These are phyloP conservation scores for Odontesthes bonariensis DNA, from an alignment of 2,113 vertebrate genomes.

Conservation along the genomic window DNA sequence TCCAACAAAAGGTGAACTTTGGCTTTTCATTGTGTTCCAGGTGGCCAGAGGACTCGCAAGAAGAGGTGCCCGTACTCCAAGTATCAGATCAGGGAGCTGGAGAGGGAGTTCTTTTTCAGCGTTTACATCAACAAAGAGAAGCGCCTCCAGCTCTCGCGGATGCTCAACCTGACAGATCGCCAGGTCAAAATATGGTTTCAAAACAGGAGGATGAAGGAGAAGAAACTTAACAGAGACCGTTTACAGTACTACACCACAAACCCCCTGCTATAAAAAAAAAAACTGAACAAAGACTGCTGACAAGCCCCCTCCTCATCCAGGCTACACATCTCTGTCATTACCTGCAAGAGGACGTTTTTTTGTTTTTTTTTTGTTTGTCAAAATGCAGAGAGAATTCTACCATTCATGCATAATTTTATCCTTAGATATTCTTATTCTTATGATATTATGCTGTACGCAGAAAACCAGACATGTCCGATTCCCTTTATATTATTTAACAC, in stretches of 20 bases:
- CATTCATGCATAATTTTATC: slow-evolving; percentile 34
- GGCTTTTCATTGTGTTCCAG: slow-evolving; percentile 81
- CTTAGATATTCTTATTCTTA: slow-evolving; percentile 66
- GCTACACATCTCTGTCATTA: slow-evolving; percentile 28
- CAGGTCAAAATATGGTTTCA: slow-evolving; percentile 99
- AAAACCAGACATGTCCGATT: slow-evolving; percentile 16
- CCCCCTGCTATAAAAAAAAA: slow-evolving; percentile 91
- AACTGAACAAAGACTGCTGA: slow-evolving; percentile 58
- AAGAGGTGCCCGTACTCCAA: slow-evolving; percentile 98
- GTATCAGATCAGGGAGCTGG: slow-evolving; percentile 97
- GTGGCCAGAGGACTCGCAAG: slow-evolving; percentile 95
- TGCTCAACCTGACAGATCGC: slow-evolving; percentile 97
- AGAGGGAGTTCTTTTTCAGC: slow-evolving; percentile 99
- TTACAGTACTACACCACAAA: slow-evolving; percentile 98
- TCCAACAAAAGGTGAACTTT: slow-evolving; percentile 12
- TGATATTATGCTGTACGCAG: slow-evolving; percentile 36
- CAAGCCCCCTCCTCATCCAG: not conserved
- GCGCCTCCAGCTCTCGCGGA: slow-evolving; percentile 94
- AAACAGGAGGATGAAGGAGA: slow-evolving; percentile 99
- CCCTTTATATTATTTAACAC: slow-evolving; percentile 23
- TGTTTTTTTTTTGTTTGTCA: slow-evolving; percentile 52
- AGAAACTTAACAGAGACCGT: slow-evolving; percentile 99
- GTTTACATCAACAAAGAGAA: slow-evolving; percentile 99
- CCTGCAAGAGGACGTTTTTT: slow-evolving; percentile 44
- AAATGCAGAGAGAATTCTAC: slow-evolving; percentile 44